phyloP scores from a whole-genome alignment of 1,140 invertebrate species.

The Drosophila quadrilineata region DNA sequence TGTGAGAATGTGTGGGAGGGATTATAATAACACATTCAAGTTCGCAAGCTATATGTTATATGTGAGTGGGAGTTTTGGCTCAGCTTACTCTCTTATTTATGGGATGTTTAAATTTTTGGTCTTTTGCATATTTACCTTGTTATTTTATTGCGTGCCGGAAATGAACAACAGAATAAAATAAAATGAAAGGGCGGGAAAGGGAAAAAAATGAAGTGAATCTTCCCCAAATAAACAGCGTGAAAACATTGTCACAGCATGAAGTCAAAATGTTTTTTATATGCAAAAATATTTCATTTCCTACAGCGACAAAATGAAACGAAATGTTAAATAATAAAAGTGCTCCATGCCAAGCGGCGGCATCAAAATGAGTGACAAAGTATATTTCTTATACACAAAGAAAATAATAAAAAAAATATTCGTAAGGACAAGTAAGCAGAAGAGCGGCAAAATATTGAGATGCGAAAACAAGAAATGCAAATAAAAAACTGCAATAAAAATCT shows the following conservation, averaged over 20 bases:
- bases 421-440: not conserved
- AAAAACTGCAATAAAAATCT: conserved; percentile 77
- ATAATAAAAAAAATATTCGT: not conserved
- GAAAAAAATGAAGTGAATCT: conserved; percentile 23
- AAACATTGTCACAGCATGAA: conserved; percentile 75
- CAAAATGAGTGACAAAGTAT: conserved; percentile 65
- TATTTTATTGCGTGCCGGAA: conserved; percentile 74
- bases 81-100: conserved; percentile 53
- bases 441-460: conserved; percentile 15
- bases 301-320: conserved; percentile 59
- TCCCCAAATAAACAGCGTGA: conserved; percentile 63
- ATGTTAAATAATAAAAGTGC: conserved; percentile 70
- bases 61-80: not conserved
- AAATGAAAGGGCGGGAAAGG: conserved; percentile 16
- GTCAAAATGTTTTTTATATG: conserved; percentile 74
- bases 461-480: conserved; percentile 54
- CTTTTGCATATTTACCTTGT: conserved; percentile 71
- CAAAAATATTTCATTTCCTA: conserved; percentile 78
- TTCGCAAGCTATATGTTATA: not conserved
- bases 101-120: conserved; percentile 54
- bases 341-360: conserved; percentile 24
- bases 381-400: conserved; percentile 34
- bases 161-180: conserved; percentile 68
- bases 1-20: conserved; percentile 17
- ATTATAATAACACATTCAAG: conserved; percentile 5